Evolutionary conservation across 2,888 invertebrate species (phyloP).

Genomic region (Drosophila rellima): DNA sequence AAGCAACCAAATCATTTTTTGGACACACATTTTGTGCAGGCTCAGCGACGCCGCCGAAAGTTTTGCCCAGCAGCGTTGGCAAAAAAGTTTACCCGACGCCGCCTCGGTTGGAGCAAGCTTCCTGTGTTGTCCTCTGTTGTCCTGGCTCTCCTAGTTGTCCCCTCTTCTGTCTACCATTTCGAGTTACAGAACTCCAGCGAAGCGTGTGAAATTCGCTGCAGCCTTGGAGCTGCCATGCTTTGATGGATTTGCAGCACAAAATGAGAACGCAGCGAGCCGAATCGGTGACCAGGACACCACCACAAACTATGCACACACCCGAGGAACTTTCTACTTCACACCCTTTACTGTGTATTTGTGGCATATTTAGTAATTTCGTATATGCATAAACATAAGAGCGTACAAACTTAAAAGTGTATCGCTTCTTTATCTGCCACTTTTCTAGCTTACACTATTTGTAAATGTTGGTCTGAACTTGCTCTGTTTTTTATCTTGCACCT

Average conservation of each 20-base stretch:
- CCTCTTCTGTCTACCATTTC: slow-evolving; percentile 67
- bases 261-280: slow-evolving; percentile 46
- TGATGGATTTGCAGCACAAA: slow-evolving; percentile 64
- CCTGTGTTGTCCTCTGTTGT: slow-evolving; percentile 41
- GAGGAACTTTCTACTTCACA: slow-evolving; percentile 36
- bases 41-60: slow-evolving; percentile 68
- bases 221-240: slow-evolving; percentile 62
- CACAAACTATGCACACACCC: slow-evolving; percentile 6
- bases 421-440: background rate
- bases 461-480: background rate
- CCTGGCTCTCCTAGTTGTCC: slow-evolving; percentile 29
- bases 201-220: slow-evolving; percentile 79
- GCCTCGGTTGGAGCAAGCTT: slow-evolving; percentile 41
- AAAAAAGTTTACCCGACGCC: slow-evolving; percentile 58
- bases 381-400: slow-evolving; percentile 16
- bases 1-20: slow-evolving; percentile 70
- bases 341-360: slow-evolving; percentile 18
- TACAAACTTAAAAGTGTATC: background rate
- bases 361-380: slow-evolving; percentile 19
- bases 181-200: slow-evolving; percentile 79
- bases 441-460: background rate
- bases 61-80: slow-evolving; percentile 70
- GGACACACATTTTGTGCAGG: slow-evolving; percentile 73
- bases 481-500: background rate
- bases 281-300: slow-evolving; percentile 47